A percentile compares a stretch with the other conserved stretches of the same genome.
Evolutionary conservation across 2,113 vertebrate species (phyloP).

Genomic region (Phrynosoma blainvillii): DNA sequence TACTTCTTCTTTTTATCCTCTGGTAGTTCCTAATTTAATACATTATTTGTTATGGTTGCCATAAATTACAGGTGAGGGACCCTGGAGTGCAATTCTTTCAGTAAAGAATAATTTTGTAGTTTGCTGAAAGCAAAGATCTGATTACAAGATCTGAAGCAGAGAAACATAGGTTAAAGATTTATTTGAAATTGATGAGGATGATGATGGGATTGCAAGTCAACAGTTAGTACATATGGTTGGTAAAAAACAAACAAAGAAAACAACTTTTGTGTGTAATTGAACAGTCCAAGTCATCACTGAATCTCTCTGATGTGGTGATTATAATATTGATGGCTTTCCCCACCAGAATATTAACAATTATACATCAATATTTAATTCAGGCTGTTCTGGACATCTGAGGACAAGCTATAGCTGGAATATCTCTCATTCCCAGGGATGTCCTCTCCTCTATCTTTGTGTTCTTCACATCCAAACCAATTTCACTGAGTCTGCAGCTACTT

Average conservation of each 20-base stretch:
- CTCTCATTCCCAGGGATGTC: not conserved
- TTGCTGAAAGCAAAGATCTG: not conserved
- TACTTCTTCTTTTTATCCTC: not conserved
- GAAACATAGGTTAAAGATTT: not conserved
- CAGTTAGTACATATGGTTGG: not conserved
- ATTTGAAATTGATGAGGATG: no score
- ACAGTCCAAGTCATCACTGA: not conserved
- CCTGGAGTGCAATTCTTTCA: not conserved
- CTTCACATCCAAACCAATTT: not conserved
- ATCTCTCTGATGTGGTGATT: not conserved
- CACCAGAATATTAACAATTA: not conserved
- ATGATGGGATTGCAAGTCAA: not conserved
- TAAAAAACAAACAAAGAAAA: not conserved
- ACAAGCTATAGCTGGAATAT: not conserved
- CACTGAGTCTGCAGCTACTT: not conserved
- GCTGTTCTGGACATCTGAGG: not conserved
- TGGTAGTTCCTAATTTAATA: not conserved
- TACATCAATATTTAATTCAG: conserved; percentile 4
- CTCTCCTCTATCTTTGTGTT: not conserved
- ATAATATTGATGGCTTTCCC: not conserved
- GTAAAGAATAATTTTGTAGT: not conserved
- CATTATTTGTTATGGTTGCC: not conserved
- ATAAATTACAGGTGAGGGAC: not conserved
- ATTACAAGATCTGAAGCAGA: not conserved
- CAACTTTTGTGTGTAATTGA: not conserved